A percentile compares a stretch with the other conserved stretches of the same genome.
phyloP scores from a whole-genome alignment of 2,888 invertebrate genomes.

The Arrhopalites spinosus region DNA sequence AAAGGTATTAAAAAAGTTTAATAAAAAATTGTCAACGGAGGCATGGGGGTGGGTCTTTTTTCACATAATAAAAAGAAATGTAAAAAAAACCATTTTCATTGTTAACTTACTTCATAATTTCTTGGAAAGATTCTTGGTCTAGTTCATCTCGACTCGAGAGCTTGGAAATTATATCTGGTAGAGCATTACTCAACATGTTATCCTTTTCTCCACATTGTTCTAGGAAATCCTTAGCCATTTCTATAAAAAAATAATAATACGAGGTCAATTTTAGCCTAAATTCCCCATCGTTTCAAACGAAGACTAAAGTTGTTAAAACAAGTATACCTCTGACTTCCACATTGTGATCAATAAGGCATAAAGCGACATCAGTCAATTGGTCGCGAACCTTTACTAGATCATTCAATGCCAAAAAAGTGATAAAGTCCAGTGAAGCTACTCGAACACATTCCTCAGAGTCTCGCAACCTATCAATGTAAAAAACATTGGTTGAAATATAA shows the following conservation, averaged over 20 bases:
- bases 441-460: conserved; percentile 40
- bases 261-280: not conserved
- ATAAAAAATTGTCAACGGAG: not conserved
- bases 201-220: conserved; percentile 52
- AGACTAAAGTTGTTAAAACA: not conserved
- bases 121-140: conserved; percentile 43
- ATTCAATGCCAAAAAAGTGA: conserved; percentile 50
- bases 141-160: conserved; percentile 45
- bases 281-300: too few species aligned
- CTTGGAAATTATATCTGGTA: conserved; percentile 51
- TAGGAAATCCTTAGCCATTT: conserved; percentile 50
- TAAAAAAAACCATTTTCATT: not conserved
- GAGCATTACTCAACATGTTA: conserved; percentile 49
- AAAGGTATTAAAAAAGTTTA: not conserved
- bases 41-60: not conserved
- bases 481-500: not conserved
- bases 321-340: conserved; percentile 45
- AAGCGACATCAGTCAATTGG: conserved; percentile 48
- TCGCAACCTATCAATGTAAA: conserved; percentile 39
- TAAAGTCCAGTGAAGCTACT: conserved; percentile 53
- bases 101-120: conserved; percentile 50
- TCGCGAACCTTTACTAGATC: conserved; percentile 52
- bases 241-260: conserved; percentile 12
- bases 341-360: conserved; percentile 44
- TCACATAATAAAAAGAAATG: not conserved